phyloP scores from a whole-genome alignment of 1,140 invertebrate genomes.

The Philopotamus ludificatus region DNA sequence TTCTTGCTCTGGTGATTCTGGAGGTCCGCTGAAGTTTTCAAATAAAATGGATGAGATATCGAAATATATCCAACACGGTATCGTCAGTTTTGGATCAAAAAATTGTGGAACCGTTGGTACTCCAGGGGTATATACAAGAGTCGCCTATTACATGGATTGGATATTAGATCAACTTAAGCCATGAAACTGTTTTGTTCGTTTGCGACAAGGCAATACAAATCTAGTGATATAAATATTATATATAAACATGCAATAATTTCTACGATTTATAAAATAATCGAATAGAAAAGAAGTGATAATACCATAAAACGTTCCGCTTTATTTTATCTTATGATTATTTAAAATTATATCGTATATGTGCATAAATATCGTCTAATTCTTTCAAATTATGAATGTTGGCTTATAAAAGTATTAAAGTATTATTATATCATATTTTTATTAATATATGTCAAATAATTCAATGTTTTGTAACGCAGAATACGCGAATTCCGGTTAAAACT shows the following conservation, averaged over 20 bases:
- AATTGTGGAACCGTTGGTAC: constrained; percentile 63
- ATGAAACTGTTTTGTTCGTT: neutral
- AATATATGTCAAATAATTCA: too few relatives aligned
- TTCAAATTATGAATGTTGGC: too few relatives aligned
- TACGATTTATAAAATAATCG: neutral
- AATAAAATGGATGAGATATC: constrained; percentile 27
- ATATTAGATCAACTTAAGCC: constrained; percentile 54
- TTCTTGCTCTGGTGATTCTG: constrained; percentile 71
- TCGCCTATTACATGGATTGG: constrained; percentile 64
- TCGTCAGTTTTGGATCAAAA: constrained; percentile 68
- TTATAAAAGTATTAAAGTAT: too few relatives aligned
- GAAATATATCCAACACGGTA: constrained; percentile 45
- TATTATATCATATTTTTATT: too few relatives aligned
- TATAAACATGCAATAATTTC: neutral
- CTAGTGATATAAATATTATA: neutral
- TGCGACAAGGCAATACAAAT: neutral
- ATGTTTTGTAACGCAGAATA: too few relatives aligned
- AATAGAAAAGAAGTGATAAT: too few relatives aligned
- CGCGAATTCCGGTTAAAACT: too few relatives aligned
- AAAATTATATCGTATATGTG: neutral
- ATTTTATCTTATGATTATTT: neutral
- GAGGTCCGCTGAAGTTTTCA: constrained; percentile 64
- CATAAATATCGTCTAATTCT: too few relatives aligned
- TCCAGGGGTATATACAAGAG: constrained; percentile 71
- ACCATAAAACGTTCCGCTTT: neutral